These are phyloP conservation scores for Meandrina meandrites DNA, from an alignment of 92 coral and sea anemone genomes.

Conservation along the genomic window DNA sequence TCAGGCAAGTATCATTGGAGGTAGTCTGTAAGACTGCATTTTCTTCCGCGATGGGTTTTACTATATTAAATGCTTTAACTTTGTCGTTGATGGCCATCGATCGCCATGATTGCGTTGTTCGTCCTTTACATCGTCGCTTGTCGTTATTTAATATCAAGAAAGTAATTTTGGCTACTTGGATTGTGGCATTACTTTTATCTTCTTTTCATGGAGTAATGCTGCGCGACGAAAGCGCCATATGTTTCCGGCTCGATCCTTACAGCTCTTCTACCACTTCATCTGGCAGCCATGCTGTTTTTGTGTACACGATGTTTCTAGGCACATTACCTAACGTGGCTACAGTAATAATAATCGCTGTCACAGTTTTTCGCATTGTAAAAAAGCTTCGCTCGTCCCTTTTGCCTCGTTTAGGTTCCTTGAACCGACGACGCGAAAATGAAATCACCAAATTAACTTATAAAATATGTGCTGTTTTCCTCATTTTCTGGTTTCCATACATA, in stretches of 20 bases:
- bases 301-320: not conserved
- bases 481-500: slow-evolving; percentile 2
- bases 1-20: not conserved
- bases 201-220: slow-evolving; percentile 5
- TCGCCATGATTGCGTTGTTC: slow-evolving; percentile 6
- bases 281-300: not conserved
- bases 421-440: slow-evolving; percentile 4
- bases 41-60: slow-evolving; percentile 9
- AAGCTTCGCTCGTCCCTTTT: not conserved
- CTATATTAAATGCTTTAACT: not conserved
- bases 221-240: not conserved
- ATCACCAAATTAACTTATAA: slow-evolving; percentile 4
- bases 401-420: not conserved
- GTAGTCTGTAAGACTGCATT: not conserved
- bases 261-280: not conserved
- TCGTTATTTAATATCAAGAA: not conserved
- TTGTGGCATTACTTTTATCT: not conserved
- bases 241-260: not conserved
- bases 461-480: not conserved
- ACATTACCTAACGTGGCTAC: not conserved
- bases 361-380: not conserved
- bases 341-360: not conserved
- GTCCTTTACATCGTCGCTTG: slow-evolving; percentile 20
- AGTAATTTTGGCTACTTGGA: slow-evolving; percentile 1
- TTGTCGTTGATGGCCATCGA: slow-evolving; percentile 10